Conservation (phyloP, 1,140 invertebrate genomes). For the Drosophila bipectinata region DNA sequence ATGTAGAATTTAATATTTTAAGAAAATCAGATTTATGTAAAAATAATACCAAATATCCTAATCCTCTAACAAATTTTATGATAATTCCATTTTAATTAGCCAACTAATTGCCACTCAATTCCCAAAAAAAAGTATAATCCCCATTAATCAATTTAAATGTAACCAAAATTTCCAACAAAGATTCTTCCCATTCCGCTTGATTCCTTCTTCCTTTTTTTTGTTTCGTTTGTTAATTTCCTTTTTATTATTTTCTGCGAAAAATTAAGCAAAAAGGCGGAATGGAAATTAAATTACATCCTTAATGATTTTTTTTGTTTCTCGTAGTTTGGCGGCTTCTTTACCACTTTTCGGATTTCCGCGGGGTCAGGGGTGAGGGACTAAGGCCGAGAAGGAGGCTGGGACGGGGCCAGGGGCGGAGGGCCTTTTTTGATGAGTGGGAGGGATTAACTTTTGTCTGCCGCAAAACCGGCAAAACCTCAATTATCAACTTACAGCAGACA, state of each 20-base stretch:
- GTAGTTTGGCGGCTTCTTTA: slow-evolving; percentile 28
- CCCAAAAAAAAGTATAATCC: slow-evolving; percentile 1
- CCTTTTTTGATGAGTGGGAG: slow-evolving; percentile 32
- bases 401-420: slow-evolving; percentile 18
- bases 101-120: neutral
- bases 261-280: slow-evolving; percentile 3
- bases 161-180: neutral
- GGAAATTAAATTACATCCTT: slow-evolving; percentile 27
- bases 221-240: neutral
- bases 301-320: slow-evolving; percentile 14
- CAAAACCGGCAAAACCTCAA: slow-evolving; percentile 71
- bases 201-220: neutral
- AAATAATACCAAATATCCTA: neutral
- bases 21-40: neutral
- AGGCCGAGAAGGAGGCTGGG: neutral
- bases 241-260: slow-evolving; percentile 6
- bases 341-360: slow-evolving; percentile 43
- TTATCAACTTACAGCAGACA: slow-evolving; percentile 76
- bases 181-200: neutral
- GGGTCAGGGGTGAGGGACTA: neutral
- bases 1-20: too few species aligned
- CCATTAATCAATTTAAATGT: slow-evolving; percentile 1
- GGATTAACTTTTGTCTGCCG: slow-evolving; percentile 70
- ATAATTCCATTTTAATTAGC: neutral
- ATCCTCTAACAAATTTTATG: neutral